Base-by-base conservation (phyloP, 35 echinoderm and acorn worm genomes). In the Apostichopus parvimensis region DNA sequence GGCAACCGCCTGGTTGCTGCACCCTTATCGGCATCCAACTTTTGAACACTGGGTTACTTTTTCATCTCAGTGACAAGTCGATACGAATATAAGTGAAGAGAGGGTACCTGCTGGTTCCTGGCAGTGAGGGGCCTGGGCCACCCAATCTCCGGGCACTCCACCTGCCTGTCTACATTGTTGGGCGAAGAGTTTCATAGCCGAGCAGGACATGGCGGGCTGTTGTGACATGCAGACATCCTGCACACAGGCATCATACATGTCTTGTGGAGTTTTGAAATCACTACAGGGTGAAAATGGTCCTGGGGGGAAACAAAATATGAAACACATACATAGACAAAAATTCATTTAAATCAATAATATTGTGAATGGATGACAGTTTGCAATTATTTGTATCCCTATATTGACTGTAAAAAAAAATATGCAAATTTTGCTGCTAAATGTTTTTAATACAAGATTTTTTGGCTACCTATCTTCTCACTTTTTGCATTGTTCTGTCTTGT, bases 261-360 rank as follows among this genome's bases (percentile, higher is more conserved):
- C 52, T 82, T 82, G 34, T 56, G 79, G 79, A 20, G 56, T n/a
- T 3, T 55, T 17, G 15, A 82, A 82, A 9, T 82, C 79, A 82
- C 17, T 17, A 26, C 79, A 82, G 7, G 52, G 12, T 57, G 79
- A 82, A 82, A 82, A 82, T 57, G 79, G 79, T 26, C 79, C 79
- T 82, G 56, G 3, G 55, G 7, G 4, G 10, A 82, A 82, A n/a
- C 6, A 80, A 45, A 45, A 80, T 54, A 2, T 26, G 34, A 45
- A 45, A 68, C 64, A 68, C 6, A 68, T 10, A 68, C 64, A 68
- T 4, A 68, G 11, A 9, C 1, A 68, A 66, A 18, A 68, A 68
- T 11, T 68, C 18, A 68, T 68, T 68, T 14, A 14, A 17, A 68
- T 68, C 64, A 45, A 68, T 68, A 68, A 0, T 66, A 68, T 68